phyloP scores from a whole-genome alignment of 2,797 vertebrate species.

The Botia almorhae region DNA sequence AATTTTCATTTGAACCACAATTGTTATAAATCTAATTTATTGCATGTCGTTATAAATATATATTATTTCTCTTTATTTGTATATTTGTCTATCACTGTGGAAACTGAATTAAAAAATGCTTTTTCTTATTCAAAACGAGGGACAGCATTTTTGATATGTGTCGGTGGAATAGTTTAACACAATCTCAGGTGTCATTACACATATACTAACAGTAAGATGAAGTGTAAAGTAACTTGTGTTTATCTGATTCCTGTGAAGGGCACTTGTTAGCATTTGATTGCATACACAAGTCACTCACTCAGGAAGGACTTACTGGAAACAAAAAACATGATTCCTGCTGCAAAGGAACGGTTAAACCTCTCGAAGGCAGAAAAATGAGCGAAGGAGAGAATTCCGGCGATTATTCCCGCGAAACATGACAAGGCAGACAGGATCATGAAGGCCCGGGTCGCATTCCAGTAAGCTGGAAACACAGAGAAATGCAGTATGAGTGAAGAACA shows the following conservation, averaged over 20 bases:
- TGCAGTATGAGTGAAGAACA: not conserved
- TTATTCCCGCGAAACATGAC: conserved; percentile 77
- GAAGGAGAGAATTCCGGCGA: conserved; percentile 81
- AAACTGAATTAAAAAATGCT: too few relatives aligned
- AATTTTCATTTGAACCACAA: too few relatives aligned
- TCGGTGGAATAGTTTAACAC: too few relatives aligned
- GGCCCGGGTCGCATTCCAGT: conserved; percentile 82
- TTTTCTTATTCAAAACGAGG: too few relatives aligned
- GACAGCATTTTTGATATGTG: too few relatives aligned
- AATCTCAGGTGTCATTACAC: not conserved
- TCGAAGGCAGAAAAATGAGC: conserved; percentile 77
- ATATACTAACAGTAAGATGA: not conserved
- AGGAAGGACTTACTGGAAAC: conserved; percentile 76
- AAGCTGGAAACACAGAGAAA: conserved; percentile 65
- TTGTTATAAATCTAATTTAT: too few relatives aligned
- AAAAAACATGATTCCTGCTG: conserved; percentile 81
- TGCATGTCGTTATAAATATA: too few relatives aligned
- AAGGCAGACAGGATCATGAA: conserved; percentile 84
- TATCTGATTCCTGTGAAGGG: not conserved
- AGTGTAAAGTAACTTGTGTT: not conserved
- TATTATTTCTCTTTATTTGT: too few relatives aligned
- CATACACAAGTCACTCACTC: not conserved
- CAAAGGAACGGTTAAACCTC: conserved; percentile 78
- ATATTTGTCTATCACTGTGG: too few relatives aligned
- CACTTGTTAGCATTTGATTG: not conserved